These are phyloP conservation scores for Epiblema foenella DNA, from an alignment of 2,888 invertebrate genomes.

Conservation along the genomic window DNA sequence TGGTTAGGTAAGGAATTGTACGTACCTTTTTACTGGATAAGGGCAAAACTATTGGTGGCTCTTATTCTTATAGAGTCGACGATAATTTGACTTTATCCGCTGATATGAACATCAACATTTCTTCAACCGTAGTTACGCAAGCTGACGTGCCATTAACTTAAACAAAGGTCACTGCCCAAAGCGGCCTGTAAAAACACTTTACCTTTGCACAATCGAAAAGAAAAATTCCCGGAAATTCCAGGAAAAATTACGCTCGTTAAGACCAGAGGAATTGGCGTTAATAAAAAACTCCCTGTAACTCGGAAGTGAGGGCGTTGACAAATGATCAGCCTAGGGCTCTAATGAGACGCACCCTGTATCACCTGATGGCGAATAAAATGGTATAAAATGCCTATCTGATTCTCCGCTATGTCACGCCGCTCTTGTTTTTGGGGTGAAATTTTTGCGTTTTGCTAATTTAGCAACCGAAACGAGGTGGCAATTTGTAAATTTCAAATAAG, in stretches of 20 bases:
- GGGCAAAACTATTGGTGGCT: too few relatives aligned
- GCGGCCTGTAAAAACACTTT: slow-evolving; percentile 45
- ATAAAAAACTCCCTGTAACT: slow-evolving; percentile 73
- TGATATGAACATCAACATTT: not conserved
- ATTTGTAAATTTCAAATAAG: slow-evolving; percentile 37
- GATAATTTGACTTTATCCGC: too few relatives aligned
- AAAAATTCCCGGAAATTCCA: slow-evolving; percentile 47
- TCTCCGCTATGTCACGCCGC: slow-evolving; percentile 45
- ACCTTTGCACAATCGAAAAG: slow-evolving; percentile 50
- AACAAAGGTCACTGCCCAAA: slow-evolving; percentile 38
- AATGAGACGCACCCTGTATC: slow-evolving; percentile 72
- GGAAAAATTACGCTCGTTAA: slow-evolving; percentile 77
- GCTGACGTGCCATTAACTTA: slow-evolving; percentile 30
- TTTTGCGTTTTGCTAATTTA: slow-evolving; percentile 30
- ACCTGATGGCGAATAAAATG: slow-evolving; percentile 62
- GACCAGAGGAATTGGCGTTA: slow-evolving; percentile 75
- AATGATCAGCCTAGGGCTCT: slow-evolving; percentile 70
- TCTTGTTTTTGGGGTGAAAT: slow-evolving; percentile 33
- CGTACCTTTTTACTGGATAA: too few relatives aligned
- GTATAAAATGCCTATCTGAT: slow-evolving; percentile 62
- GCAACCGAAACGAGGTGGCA: slow-evolving; percentile 29
- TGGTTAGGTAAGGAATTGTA: not conserved
- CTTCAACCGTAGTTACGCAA: slow-evolving; percentile 34
- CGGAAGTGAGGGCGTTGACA: slow-evolving; percentile 72
- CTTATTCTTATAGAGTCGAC: too few relatives aligned